These are phyloP conservation scores for Archaeoteleia sp. DNA, from an alignment of 2,888 invertebrate genomes.

Conservation along the genomic window DNA sequence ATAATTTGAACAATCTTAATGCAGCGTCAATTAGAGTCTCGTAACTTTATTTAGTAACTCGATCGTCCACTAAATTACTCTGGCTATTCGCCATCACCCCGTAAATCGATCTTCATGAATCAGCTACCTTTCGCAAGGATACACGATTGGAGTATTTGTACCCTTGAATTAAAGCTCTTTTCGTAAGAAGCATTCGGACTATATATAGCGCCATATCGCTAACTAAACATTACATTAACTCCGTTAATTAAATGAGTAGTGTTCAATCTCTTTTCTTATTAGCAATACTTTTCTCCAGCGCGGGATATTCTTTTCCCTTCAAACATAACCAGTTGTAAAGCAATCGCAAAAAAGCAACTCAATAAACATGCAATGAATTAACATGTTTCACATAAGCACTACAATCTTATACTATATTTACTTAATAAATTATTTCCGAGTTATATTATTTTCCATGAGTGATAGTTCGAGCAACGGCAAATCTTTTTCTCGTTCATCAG, in stretches of 20 bases:
- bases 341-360: too few relatives aligned
- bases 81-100: slow-evolving; percentile 43
- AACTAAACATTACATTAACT: slow-evolving; percentile 18
- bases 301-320: neutral
- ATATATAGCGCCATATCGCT: slow-evolving; percentile 17
- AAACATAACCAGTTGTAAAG: neutral
- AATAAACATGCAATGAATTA: too few relatives aligned
- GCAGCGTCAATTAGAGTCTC: slow-evolving; percentile 51
- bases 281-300: neutral
- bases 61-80: slow-evolving; percentile 58
- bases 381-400: too few relatives aligned
- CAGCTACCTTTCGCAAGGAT: slow-evolving; percentile 47
- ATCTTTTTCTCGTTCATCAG: too few relatives aligned
- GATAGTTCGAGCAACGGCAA: too few relatives aligned
- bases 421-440: too few relatives aligned
- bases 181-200: slow-evolving; percentile 43
- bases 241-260: slow-evolving; percentile 23
- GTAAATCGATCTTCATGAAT: slow-evolving; percentile 59
- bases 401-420: too few relatives aligned
- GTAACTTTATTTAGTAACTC: slow-evolving; percentile 63
- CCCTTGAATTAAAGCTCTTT: slow-evolving; percentile 49
- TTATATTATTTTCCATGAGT: too few relatives aligned
- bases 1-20: slow-evolving; percentile 50
- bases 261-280: neutral
- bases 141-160: slow-evolving; percentile 41